These are phyloP conservation scores for Onychomys arenicola DNA, from an alignment of 2,797 vertebrate species.

Conservation along the genomic window DNA sequence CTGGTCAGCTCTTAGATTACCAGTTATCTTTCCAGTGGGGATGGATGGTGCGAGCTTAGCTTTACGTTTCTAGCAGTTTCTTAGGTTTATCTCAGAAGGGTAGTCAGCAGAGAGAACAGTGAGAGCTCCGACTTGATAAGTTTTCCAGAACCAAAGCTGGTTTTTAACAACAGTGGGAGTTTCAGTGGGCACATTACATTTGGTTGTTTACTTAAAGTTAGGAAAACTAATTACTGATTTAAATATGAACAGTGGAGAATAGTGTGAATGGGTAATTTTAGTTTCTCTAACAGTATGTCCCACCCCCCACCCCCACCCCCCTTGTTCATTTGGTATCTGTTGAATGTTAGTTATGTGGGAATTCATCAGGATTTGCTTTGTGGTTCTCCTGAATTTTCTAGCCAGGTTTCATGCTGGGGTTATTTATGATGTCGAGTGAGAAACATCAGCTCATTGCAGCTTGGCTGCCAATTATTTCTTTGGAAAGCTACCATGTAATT, in stretches of 20 bases:
- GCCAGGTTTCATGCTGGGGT: conserved; percentile 53
- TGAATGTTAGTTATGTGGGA: conserved; percentile 39
- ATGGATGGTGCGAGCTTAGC: background rate
- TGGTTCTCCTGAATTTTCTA: conserved; percentile 49
- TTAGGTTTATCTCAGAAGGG: background rate
- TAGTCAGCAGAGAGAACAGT: background rate
- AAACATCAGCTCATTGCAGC: conserved; percentile 67
- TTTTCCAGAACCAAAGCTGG: background rate
- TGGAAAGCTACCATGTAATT: conserved; percentile 76
- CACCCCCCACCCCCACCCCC: too few relatives aligned
- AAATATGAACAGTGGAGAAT: conserved; percentile 34
- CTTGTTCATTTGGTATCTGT: conserved; percentile 45
- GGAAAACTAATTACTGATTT: background rate
- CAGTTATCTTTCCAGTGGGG: background rate
- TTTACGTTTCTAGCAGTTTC: background rate
- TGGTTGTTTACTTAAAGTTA: conserved; percentile 38
- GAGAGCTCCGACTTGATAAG: background rate
- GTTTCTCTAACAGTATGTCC: conserved; percentile 33
- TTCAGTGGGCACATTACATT: background rate
- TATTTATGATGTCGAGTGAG: conserved; percentile 67
- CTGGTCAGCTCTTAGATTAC: conserved; percentile 11
- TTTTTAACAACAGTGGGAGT: background rate
- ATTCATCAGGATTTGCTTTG: conserved; percentile 44
- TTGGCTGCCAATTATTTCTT: conserved; percentile 66
- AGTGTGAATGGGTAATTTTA: conserved; percentile 5